Evolutionary conservation across 1,140 invertebrate species (phyloP).

Genomic region (Drosophila kikkawai): DNA sequence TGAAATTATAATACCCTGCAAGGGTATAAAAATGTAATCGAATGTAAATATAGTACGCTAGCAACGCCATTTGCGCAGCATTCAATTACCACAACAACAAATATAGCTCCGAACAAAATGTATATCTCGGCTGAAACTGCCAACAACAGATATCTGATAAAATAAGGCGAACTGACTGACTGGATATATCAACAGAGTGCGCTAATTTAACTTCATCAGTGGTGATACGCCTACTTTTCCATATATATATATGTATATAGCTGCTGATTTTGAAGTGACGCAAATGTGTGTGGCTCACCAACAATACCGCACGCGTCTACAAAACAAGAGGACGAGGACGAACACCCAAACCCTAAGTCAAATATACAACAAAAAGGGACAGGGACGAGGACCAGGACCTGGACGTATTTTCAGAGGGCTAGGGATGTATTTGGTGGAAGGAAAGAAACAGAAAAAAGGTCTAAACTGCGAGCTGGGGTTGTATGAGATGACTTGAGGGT

Average conservation of each 20-base stretch:
- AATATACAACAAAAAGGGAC: conserved; percentile 37
- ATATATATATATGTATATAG: conserved; percentile 28
- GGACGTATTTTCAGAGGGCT: conserved; percentile 24
- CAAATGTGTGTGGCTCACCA: conserved; percentile 72
- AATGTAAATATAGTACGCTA: background rate
- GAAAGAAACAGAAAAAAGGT: conserved; percentile 28
- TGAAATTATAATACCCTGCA: no score
- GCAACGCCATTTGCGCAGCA: background rate
- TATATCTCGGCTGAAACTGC: background rate
- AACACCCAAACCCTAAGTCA: conserved; percentile 51
- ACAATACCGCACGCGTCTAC: conserved; percentile 70
- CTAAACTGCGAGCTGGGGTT: conserved; percentile 22
- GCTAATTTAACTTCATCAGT: conserved; percentile 73
- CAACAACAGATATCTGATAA: conserved; percentile 26
- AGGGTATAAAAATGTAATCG: no score
- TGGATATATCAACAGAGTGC: conserved; percentile 18
- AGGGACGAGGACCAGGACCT: conserved; percentile 23
- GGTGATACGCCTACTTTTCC: conserved; percentile 63
- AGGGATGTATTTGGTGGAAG: conserved; percentile 43
- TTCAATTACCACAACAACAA: background rate
- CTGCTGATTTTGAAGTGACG: conserved; percentile 49
- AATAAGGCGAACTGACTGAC: conserved; percentile 10
- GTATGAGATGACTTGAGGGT: conserved; percentile 23
- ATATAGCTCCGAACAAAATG: background rate
- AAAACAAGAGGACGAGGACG: conserved; percentile 17